phyloP scores from a whole-genome alignment of 1,140 invertebrate genomes.

The Heliconius hewitsoni region DNA sequence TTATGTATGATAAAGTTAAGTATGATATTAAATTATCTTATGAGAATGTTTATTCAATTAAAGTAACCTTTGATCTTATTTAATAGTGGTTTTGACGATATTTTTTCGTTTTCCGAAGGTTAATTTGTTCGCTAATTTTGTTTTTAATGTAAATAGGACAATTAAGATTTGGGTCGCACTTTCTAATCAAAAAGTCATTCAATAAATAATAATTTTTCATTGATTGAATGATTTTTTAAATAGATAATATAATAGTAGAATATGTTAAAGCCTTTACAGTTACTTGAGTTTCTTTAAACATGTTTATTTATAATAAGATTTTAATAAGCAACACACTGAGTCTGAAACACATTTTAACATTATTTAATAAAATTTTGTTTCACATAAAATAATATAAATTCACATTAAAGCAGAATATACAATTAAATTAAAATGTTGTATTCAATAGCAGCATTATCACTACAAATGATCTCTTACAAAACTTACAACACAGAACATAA shows the following conservation, averaged over 20 bases:
- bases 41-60: slow-evolving; percentile 23
- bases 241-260: not conserved
- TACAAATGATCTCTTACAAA: too few relatives aligned
- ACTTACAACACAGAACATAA: too few relatives aligned
- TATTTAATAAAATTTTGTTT: too few relatives aligned
- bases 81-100: not conserved
- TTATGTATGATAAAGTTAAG: not conserved
- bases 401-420: too few relatives aligned
- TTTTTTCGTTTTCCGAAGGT: not conserved
- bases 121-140: not conserved
- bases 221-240: not conserved
- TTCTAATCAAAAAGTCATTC: not conserved
- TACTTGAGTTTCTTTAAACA: too few relatives aligned
- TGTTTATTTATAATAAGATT: too few relatives aligned
- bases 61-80: slow-evolving; percentile 28
- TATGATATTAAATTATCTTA: slow-evolving; percentile 24
- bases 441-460: too few relatives aligned
- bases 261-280: too few relatives aligned
- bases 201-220: not conserved
- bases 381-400: too few relatives aligned
- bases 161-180: not conserved
- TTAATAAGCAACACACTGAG: too few relatives aligned
- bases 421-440: too few relatives aligned
- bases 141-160: not conserved
- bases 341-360: too few relatives aligned